Conservation (phyloP, 2,797 vertebrate species). For the Salmo trutta region DNA sequence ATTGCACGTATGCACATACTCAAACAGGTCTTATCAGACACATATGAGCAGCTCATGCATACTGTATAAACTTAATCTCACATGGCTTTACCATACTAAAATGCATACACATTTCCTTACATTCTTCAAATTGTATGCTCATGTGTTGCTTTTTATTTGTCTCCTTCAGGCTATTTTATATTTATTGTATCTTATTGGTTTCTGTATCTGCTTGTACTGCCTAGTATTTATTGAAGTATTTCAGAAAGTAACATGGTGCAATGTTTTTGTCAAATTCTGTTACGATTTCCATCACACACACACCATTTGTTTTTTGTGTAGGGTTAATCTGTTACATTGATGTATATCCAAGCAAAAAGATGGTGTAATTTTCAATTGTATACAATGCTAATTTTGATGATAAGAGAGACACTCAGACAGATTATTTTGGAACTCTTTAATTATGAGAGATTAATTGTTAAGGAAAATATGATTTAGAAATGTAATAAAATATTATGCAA, state of each 20-base stretch:
- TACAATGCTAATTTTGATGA: too few relatives aligned
- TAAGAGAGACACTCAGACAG: too few relatives aligned
- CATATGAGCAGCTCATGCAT: not conserved
- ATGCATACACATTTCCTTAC: not conserved
- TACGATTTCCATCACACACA: constrained; percentile 18
- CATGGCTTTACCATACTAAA: not conserved
- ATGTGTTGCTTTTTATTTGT: not conserved
- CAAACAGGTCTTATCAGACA: not conserved
- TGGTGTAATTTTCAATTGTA: too few relatives aligned
- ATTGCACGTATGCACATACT: not conserved
- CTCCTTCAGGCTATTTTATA: not conserved
- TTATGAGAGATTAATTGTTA: too few relatives aligned
- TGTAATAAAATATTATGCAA: too few relatives aligned
- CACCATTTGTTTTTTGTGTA: constrained; percentile 10
- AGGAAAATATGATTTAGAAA: too few relatives aligned
- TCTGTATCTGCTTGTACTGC: constrained; percentile 38
- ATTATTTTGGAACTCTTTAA: too few relatives aligned
- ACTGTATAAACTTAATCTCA: not conserved
- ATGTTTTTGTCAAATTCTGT: constrained; percentile 14
- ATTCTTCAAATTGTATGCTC: not conserved
- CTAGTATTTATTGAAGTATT: constrained; percentile 66
- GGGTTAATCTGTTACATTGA: constrained; percentile 16
- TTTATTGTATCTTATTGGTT: not conserved
- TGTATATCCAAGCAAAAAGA: not conserved
- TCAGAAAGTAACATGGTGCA: not conserved